These are phyloP conservation scores for Channa argus DNA, from an alignment of 2,113 vertebrate genomes.

Conservation along the genomic window DNA sequence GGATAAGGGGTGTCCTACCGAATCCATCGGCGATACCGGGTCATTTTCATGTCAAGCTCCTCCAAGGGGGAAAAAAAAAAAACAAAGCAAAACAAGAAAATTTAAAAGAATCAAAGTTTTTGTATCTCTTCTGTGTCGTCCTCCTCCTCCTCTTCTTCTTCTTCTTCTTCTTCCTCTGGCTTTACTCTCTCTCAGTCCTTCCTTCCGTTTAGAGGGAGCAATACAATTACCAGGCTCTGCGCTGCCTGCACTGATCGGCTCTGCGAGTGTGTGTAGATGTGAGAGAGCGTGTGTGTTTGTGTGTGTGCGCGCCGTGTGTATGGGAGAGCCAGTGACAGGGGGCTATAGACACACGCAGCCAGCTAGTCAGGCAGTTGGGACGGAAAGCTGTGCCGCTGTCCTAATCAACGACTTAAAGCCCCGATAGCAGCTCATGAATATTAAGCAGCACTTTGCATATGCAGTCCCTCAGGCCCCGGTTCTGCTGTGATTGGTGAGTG, in stretches of 20 bases:
- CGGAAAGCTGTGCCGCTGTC: conserved; percentile 92
- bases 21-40: conserved; percentile 95
- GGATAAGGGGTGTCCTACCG: conserved; percentile 97
- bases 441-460: conserved; percentile 95
- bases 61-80: conserved; percentile 64
- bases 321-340: conserved; percentile 67
- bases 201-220: conserved; percentile 86
- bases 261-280: conserved; percentile 70
- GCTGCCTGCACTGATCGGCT: conserved; percentile 78
- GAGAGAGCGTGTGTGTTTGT: conserved; percentile 53
- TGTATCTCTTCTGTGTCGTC: conserved; percentile 70
- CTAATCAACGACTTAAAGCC: conserved; percentile 99
- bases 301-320: conserved; percentile 43
- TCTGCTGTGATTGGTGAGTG: conserved; percentile 87
- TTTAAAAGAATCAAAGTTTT: conserved; percentile 90
- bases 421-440: conserved; percentile 98
- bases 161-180: conserved; percentile 68
- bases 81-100: conserved; percentile 18
- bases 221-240: conserved; percentile 89
- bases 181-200: conserved; percentile 68
- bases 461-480: conserved; percentile 89
- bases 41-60: conserved; percentile 91
- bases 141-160: conserved; percentile 65
- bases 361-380: conserved; percentile 89
- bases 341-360: conserved; percentile 72